phyloP scores from a whole-genome alignment of 2,113 vertebrate species.

The Octodon degus region DNA sequence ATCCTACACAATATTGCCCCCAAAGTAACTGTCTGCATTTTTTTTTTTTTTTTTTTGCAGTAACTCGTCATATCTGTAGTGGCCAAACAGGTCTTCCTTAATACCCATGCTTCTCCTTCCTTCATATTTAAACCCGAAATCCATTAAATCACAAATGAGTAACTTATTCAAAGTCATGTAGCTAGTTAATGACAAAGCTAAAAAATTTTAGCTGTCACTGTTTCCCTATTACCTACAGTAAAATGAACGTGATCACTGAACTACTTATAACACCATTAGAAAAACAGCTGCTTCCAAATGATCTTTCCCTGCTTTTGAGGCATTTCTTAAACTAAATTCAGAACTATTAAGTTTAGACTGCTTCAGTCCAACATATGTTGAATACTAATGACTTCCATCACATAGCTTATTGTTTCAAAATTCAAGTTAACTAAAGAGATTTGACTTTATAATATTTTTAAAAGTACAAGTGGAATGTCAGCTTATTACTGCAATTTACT shows the following conservation, averaged over 20 bases:
- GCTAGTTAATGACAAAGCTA: conserved; percentile 18
- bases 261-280: neutral
- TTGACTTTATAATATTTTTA: conserved; percentile 12
- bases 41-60: too few relatives aligned
- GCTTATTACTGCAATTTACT: conserved; percentile 31
- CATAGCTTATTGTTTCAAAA: conserved; percentile 19
- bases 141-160: neutral
- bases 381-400: conserved; percentile 39
- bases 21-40: neutral
- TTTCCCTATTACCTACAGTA: neutral
- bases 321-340: conserved; percentile 1
- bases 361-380: neutral
- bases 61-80: neutral
- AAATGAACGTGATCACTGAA: conserved; percentile 27
- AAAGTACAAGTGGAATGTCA: neutral
- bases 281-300: neutral
- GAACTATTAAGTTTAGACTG: neutral
- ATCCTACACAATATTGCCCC: neutral
- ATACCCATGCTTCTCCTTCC: neutral
- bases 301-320: neutral
- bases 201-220: neutral
- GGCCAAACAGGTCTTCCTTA: neutral
- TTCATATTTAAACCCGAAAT: neutral
- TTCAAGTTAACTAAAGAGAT: neutral
- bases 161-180: neutral